Base-by-base conservation (phyloP, 2,888 invertebrate genomes). In the Oscheius myriophilus region DNA sequence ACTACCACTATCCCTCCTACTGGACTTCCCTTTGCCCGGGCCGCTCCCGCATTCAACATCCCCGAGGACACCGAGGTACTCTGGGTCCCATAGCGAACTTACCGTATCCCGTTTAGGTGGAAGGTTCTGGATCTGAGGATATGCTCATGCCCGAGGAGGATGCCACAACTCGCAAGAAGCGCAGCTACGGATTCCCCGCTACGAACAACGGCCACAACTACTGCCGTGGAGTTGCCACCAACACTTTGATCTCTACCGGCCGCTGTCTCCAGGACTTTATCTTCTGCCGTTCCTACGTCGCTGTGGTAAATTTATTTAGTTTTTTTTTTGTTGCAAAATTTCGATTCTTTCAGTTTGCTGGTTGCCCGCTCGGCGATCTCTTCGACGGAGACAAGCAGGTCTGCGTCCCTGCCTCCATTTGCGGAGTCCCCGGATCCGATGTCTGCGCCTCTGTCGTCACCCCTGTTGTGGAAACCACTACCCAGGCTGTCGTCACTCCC, bases 191-290 rank as follows among this genome's bases (percentile, higher is more conserved):
- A 11, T 14, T 23, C 23, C 21, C 21, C 18, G 46, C 45, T 14
- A 9, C 63, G 11, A 26, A 21, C 6, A 11, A 41, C 4, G 26
- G 33, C 12, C 12, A 21, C 12, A 45, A 45, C 2, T 25, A 69
- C 42, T 53, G 52, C 14, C 51, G 57, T n/a, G 61, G 61, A 39
- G 46, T 26, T 4, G 61, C 61, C 18, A 49, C 46, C 18, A 61
- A 61, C 39, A 62, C 68, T 0, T 59, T 72, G 51, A 62, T 76
- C 33, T 72, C 70, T 3, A 67, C 77, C n/a, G 79, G 79, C 49
- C 51, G 70, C 14, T 79, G 79, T 54, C 69, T 69, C 59, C 67
- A 69, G 54, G 70, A 79, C 55, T 79, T 79, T 62, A 66, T 77
- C 49, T 73, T 73, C 53, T 79, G 79, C 52, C 70, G 70, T 16